A percentile compares a stretch with the other conserved stretches of the same genome.
phyloP scores from a whole-genome alignment of 2,113 vertebrate genomes.

The Hucho hucho region DNA sequence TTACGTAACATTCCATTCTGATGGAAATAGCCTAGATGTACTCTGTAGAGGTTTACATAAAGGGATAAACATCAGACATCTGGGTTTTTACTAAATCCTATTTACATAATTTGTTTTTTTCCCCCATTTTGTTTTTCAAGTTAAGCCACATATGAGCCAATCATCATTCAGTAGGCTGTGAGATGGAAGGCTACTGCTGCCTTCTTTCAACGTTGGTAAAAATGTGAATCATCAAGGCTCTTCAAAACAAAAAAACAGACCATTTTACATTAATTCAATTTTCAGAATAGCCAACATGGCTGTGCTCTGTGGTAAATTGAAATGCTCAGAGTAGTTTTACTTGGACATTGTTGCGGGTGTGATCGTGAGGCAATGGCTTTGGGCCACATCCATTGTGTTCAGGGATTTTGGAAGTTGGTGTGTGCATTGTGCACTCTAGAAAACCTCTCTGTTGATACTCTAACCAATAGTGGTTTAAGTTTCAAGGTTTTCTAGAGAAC shows the following conservation, averaged over 20 bases:
- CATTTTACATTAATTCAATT: not conserved
- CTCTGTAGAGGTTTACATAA: no score
- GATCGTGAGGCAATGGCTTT: not conserved
- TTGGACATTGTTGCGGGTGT: not conserved
- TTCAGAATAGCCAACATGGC: not conserved
- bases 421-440: not conserved
- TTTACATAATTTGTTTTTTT: not conserved
- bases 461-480: no score
- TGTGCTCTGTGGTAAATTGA: not conserved
- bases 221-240: not conserved
- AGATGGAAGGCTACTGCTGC: no score
- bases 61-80: no score
- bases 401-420: not conserved
- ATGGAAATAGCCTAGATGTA: no score
- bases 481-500: not conserved
- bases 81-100: not conserved
- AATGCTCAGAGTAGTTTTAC: not conserved
- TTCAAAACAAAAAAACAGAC: not conserved
- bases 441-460: no score
- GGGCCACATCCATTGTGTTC: not conserved
- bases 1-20: no score
- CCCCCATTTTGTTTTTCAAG: no score
- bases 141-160: no score
- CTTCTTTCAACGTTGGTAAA: not conserved
- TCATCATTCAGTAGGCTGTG: no score